These are phyloP conservation scores for Gracilinanus agilis DNA, from an alignment of 2,113 vertebrate genomes.

Conservation along the genomic window DNA sequence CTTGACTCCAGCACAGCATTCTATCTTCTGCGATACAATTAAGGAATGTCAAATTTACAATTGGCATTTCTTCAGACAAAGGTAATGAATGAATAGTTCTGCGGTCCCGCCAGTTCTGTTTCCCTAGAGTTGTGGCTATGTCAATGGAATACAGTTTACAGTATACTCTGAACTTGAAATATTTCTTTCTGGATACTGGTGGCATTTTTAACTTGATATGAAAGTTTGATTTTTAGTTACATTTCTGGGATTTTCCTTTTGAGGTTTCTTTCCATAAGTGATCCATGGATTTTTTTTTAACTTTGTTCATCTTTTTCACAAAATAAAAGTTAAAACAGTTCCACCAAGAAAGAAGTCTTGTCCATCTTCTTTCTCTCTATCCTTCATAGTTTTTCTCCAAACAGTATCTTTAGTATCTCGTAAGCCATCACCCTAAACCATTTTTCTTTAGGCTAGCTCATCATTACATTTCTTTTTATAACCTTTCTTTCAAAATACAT, in stretches of 20 bases:
- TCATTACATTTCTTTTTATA: neutral
- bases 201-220: neutral
- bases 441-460: neutral
- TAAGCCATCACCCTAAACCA: neutral
- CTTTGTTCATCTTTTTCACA: neutral
- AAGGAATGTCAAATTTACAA: neutral
- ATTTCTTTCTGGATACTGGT: neutral
- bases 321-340: neutral
- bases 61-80: neutral
- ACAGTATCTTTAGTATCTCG: neutral
- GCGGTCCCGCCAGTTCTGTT: neutral
- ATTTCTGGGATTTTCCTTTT: neutral
- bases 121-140: neutral
- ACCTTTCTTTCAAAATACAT: neutral
- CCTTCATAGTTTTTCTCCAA: neutral
- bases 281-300: neutral
- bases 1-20: neutral
- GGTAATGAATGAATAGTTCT: neutral
- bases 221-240: neutral
- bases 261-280: neutral
- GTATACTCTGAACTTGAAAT: neutral
- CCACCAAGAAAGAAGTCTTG: neutral
- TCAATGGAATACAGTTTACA: neutral
- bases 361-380: neutral
- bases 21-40: neutral